Evolutionary conservation across 2,113 vertebrate species (phyloP).

Genomic region (Microcebus murinus): DNA sequence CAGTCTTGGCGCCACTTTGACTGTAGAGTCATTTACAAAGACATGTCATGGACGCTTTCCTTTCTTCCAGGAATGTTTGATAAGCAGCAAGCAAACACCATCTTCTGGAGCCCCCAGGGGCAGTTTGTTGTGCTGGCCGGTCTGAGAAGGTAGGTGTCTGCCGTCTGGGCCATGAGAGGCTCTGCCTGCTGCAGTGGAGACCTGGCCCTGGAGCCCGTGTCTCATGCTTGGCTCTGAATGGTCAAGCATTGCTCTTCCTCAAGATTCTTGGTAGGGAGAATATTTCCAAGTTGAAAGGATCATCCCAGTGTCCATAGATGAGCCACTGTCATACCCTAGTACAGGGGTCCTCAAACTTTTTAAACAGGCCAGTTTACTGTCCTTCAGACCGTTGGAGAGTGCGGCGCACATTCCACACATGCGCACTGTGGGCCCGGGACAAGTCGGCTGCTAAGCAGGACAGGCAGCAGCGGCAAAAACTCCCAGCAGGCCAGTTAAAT

Average conservation of each 20-base stretch:
- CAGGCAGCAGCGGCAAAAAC: no score
- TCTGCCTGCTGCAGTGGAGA: rapidly evolving
- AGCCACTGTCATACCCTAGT: rapidly evolving
- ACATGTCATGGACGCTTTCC: background rate
- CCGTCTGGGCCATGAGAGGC: rapidly evolving
- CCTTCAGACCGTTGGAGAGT: no score
- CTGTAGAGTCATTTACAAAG: rapidly evolving
- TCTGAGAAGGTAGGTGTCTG: conserved; percentile 92
- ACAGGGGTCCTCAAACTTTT: no score
- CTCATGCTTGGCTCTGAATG: rapidly evolving
- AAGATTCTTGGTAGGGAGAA: no score
- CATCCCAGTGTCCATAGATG: rapidly evolving
- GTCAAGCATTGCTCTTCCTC: background rate
- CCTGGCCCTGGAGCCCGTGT: background rate
- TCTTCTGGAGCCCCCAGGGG: conserved; percentile 99
- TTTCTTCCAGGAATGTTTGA: conserved; percentile 93
- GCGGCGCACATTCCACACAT: no score
- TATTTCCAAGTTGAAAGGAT: background rate
- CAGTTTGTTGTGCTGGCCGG: conserved; percentile 98
- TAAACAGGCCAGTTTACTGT: no score
- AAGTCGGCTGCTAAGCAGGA: no score
- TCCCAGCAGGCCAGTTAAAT: no score
- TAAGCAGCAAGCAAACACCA: conserved; percentile 99
- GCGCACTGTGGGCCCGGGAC: no score
- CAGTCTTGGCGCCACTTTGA: rapidly evolving